Evolutionary conservation across 2,888 invertebrate species (phyloP), one percentile per base, ranked within the genome.

Genomic region (Gryllus longicercus): DNA sequence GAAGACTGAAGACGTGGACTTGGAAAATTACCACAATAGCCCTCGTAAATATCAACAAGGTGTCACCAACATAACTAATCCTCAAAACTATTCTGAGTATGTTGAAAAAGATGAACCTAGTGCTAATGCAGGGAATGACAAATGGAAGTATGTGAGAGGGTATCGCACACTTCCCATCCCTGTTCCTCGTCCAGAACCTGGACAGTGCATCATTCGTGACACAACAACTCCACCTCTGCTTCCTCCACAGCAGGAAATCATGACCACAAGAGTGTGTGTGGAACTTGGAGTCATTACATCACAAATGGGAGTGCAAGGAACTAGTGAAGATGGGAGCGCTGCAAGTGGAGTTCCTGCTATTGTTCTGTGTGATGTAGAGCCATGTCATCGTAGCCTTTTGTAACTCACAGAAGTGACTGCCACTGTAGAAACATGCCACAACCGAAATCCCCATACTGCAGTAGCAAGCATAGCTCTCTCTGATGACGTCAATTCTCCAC

Each of bases 201-300:
- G 82, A 10, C 81, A 81, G 38, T 83, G 82, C 51, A 81, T 78
- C 50, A 81, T 83, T 38, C 81, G 82, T 51, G 83, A 83, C 23
- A 75, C 79, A 12, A 51, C 79, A 74, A 78, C 82, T 50, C 77
- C 83, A 75, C 83, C 85, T 77, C 87, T 87, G 0, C 87, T 87
- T 16, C 38, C 79, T 11, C 23, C 77, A 49, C 79, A 78, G 11
- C 81, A 75, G 11, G 88, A 89, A 82, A 87, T 88, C 63, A 84
- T 88, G 51, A 87, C 88, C 0, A 89, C 90, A 1, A 87, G 89
- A 50, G 90, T 90, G 5, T 91, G 91, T 84, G 89, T 91, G 21
- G 91, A 91, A 83, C 86, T 91, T 10, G 91, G 90, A 83, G 86
- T 80, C 84, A 83, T 84, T 14, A 82, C 83, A 50, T 81, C 83